Conservation (phyloP, 2,113 vertebrate genomes). For the Paradoxurus hermaphroditus region DNA sequence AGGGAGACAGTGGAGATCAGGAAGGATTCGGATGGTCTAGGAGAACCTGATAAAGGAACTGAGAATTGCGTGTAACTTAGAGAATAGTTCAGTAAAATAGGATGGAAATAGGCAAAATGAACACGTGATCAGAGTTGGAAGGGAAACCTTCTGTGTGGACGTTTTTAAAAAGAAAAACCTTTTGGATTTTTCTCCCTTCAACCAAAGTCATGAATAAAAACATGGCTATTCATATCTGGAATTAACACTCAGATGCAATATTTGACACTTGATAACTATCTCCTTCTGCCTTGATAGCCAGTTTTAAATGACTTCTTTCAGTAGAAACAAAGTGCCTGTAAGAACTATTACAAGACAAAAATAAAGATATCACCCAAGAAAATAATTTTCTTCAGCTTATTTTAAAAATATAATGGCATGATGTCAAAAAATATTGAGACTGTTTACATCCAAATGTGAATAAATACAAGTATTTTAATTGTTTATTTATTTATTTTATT, state of each 20-base stretch:
- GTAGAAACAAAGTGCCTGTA: neutral
- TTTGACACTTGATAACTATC: neutral
- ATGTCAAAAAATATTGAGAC: neutral
- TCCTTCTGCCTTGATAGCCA: neutral
- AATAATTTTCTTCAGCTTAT: neutral
- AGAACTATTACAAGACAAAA: neutral
- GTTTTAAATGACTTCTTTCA: neutral
- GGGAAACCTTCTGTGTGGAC: neutral
- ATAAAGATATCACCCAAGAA: neutral
- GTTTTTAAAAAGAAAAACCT: neutral
- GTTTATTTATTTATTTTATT: too few relatives aligned
- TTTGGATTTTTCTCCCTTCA: neutral
- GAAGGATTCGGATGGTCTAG: neutral
- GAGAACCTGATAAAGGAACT: neutral
- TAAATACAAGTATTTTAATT: neutral
- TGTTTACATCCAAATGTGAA: neutral
- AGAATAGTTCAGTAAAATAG: neutral
- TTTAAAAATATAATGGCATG: neutral
- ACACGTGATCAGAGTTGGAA: neutral
- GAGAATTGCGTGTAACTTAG: neutral
- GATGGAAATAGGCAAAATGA: neutral
- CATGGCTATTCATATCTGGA: neutral
- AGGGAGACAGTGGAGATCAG: neutral
- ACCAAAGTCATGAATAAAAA: neutral
- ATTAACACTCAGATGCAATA: neutral